phyloP scores from a whole-genome alignment of 2,888 invertebrate genomes.

The Chymomyza fuscimana region DNA sequence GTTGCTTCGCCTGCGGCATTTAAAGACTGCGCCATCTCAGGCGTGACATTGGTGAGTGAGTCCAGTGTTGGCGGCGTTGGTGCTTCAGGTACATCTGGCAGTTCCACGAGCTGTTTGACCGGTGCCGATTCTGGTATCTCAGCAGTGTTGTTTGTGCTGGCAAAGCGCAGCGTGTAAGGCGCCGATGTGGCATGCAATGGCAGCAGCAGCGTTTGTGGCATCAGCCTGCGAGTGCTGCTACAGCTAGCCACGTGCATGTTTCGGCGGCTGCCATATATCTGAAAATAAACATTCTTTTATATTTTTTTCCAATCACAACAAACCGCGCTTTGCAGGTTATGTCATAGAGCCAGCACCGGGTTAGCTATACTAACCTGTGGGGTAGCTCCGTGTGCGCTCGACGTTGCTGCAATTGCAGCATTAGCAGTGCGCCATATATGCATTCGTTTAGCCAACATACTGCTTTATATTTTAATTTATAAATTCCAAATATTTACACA shows the following conservation, averaged over 20 bases:
- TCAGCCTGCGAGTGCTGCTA: neutral
- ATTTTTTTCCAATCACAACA: constrained; percentile 38
- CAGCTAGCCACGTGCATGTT: constrained; percentile 60
- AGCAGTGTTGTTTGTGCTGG: constrained; percentile 55
- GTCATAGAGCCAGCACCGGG: constrained; percentile 51
- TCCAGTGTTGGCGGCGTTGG: constrained; percentile 58
- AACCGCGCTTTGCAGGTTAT: constrained; percentile 70
- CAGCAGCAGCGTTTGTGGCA: constrained; percentile 12
- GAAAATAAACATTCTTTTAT: constrained; percentile 11
- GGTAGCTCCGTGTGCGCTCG: constrained; percentile 17
- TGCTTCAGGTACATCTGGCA: constrained; percentile 73
- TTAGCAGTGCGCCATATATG: constrained; percentile 61
- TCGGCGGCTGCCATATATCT: constrained; percentile 45
- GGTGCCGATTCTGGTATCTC: constrained; percentile 24
- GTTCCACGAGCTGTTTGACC: constrained; percentile 48
- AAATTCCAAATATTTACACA: constrained; percentile 32
- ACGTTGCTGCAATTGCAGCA: constrained; percentile 35
- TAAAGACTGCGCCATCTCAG: neutral
- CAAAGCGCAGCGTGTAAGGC: constrained; percentile 53
- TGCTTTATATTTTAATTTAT: constrained; percentile 44
- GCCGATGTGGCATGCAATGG: constrained; percentile 32
- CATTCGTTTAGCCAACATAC: constrained; percentile 65
- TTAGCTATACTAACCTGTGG: constrained; percentile 55
- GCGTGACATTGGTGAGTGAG: neutral
- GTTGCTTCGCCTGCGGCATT: constrained; percentile 85